Conservation (phyloP, 2,797 vertebrate genomes). For the Hydrolagus colliei region DNA sequence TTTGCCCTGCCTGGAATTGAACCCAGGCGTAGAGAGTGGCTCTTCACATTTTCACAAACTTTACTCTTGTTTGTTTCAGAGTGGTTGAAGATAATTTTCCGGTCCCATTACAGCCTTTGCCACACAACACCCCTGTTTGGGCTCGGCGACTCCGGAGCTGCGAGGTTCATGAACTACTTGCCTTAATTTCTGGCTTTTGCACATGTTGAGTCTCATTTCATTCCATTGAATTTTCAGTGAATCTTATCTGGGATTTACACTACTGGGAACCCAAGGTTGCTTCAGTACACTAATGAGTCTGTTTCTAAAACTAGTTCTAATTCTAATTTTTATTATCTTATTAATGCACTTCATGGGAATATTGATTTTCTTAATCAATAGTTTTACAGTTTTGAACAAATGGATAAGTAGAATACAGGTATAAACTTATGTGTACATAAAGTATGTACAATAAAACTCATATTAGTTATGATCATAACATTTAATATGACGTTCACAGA, state of each 20-base stretch:
- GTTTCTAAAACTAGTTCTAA: background rate
- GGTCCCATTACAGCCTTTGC: constrained; percentile 55
- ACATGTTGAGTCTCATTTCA: background rate
- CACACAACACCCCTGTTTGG: constrained; percentile 62
- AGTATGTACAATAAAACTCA: background rate
- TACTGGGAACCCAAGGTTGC: background rate
- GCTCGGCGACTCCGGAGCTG: constrained; percentile 60
- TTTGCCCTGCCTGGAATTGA: no score
- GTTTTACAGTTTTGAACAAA: background rate
- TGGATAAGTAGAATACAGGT: background rate
- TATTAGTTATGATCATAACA: no score
- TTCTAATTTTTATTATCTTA: no score
- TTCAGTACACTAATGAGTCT: background rate
- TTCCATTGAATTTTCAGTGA: background rate
- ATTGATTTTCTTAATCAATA: background rate
- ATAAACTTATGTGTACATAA: background rate
- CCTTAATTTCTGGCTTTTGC: background rate
- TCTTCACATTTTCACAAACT: background rate
- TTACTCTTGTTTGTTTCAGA: constrained; percentile 39
- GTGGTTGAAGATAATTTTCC: constrained; percentile 51
- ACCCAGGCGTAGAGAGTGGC: background rate
- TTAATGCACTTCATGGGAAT: background rate
- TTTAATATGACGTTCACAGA: no score
- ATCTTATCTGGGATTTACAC: background rate
- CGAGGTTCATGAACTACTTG: constrained; percentile 54